phyloP scores from a whole-genome alignment of 2,888 invertebrate genomes.

The Pandemis cinnamomeana region DNA sequence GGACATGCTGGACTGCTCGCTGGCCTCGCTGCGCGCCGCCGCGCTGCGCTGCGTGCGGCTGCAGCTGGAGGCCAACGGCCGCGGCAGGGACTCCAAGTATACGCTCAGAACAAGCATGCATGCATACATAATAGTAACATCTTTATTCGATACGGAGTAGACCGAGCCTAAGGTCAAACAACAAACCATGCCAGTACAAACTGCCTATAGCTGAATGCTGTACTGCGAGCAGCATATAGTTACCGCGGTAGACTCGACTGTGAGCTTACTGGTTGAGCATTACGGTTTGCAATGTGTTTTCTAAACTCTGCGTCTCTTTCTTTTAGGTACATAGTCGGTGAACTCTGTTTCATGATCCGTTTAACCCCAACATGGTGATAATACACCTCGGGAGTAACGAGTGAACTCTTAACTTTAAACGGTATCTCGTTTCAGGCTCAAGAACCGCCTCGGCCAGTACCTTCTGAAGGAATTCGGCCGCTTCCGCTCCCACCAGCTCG shows the following conservation, averaged over 20 bases:
- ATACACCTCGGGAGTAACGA: neutral
- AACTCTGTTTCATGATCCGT: too few species aligned
- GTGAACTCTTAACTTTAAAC: neutral
- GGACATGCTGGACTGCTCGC: neutral
- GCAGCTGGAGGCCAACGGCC: neutral
- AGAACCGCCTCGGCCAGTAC: conserved; percentile 7
- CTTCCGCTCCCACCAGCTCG: neutral
- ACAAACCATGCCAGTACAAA: too few species aligned
- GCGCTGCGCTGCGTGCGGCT: neutral
- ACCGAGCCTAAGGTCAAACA: too few species aligned
- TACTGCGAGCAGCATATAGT: too few species aligned
- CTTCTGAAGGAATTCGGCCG: conserved; percentile 3
- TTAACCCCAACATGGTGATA: neutral
- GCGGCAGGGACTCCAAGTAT: neutral
- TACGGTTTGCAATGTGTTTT: too few species aligned
- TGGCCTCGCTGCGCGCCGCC: neutral
- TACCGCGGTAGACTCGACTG: too few species aligned
- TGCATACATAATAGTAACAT: too few species aligned
- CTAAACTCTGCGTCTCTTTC: too few species aligned
- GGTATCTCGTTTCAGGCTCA: neutral
- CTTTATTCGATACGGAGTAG: too few species aligned
- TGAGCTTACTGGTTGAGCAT: too few species aligned
- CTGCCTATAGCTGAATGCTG: too few species aligned
- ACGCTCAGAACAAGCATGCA: neutral
- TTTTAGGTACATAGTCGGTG: too few species aligned